Evolutionary conservation across 2,113 vertebrate species (phyloP).

Genomic region (Rhinolophus ferrumequinum): DNA sequence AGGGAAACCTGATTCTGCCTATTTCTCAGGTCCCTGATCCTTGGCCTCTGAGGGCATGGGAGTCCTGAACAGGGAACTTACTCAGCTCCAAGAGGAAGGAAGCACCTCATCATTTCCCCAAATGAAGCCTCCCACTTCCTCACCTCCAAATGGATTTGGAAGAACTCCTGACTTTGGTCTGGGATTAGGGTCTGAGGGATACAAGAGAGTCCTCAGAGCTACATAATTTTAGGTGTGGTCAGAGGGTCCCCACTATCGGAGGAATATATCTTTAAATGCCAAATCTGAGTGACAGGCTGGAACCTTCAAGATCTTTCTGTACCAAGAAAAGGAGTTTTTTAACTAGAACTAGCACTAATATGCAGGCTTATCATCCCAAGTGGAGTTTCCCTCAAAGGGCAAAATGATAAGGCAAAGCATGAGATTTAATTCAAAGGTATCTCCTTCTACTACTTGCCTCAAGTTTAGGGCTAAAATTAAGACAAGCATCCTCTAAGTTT

Average conservation of each 20-base stretch:
- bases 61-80: background rate
- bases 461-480: background rate
- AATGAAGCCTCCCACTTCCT: constrained; percentile 10
- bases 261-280: background rate
- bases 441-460: background rate
- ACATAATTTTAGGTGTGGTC: background rate
- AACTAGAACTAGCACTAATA: background rate
- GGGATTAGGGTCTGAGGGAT: background rate
- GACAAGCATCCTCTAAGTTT: background rate
- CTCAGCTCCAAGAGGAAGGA: constrained; percentile 54
- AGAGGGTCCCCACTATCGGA: background rate
- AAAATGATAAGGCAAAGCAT: background rate
- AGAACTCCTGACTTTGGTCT: background rate
- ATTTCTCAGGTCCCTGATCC: constrained; percentile 10
- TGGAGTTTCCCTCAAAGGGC: background rate
- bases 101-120: constrained; percentile 29
- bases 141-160: constrained; percentile 2
- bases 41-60: constrained; percentile 47
- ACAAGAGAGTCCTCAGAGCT: background rate
- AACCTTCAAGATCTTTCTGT: background rate
- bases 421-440: background rate
- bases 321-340: background rate
- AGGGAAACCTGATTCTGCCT: background rate
- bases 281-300: background rate
- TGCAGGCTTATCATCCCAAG: background rate